Conservation (phyloP, 2,113 vertebrate species). For the Oxyura jamaicensis region DNA sequence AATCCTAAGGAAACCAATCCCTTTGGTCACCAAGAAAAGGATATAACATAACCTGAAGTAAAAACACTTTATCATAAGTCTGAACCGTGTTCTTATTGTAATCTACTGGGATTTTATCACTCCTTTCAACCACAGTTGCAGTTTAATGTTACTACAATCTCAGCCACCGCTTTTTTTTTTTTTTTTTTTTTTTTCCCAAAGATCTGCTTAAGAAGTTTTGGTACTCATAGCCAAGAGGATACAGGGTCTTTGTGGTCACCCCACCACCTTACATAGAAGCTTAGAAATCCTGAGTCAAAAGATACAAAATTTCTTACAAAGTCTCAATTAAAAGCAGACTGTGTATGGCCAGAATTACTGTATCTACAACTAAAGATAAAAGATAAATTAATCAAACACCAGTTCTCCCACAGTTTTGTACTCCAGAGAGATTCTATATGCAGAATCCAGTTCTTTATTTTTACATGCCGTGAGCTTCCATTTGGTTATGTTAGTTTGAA, state of each 20-base stretch:
- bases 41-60: background rate
- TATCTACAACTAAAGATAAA: conserved; percentile 47
- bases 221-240: background rate
- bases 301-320: conserved; percentile 26
- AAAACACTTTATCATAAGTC: background rate
- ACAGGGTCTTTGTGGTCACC: background rate
- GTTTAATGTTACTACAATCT: background rate
- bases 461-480: background rate
- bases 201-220: background rate
- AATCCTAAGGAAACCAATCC: background rate
- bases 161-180: background rate
- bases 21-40: background rate
- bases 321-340: conserved; percentile 40
- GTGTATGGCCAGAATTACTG: conserved; percentile 1
- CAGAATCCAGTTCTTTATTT: background rate
- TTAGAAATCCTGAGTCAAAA: conserved; percentile 58
- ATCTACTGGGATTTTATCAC: background rate
- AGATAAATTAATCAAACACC: conserved; percentile 34
- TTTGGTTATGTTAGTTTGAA: background rate
- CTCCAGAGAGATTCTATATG: background rate
- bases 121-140: background rate
- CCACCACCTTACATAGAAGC: background rate
- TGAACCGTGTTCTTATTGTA: background rate
- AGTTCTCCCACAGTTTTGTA: background rate
- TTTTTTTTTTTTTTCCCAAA: background rate